phyloP scores from a whole-genome alignment of 2,113 vertebrate species.

The Macaca fascicularis region DNA sequence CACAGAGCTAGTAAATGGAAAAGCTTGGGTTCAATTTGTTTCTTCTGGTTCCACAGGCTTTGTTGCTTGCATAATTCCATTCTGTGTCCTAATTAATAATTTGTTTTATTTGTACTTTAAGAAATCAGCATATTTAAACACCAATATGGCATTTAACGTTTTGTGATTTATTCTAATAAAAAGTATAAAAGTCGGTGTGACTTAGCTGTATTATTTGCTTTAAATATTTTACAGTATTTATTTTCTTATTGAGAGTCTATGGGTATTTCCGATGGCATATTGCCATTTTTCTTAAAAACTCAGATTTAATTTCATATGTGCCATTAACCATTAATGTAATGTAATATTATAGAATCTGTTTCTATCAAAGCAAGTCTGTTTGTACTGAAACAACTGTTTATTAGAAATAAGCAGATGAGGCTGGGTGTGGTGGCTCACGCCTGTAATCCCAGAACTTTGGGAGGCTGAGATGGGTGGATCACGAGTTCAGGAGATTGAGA shows the following conservation, averaged over 20 bases:
- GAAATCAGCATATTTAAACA: background rate
- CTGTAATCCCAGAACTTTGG: no score
- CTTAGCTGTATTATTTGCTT: background rate
- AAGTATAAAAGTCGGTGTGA: background rate
- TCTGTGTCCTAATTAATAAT: background rate
- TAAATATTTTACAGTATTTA: background rate
- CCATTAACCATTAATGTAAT: background rate
- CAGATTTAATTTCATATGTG: background rate
- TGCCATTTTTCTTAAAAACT: background rate
- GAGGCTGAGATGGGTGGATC: no score
- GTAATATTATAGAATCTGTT: background rate
- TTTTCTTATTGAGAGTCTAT: slow-evolving; percentile 18
- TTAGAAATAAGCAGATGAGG: background rate
- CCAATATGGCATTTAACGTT: background rate
- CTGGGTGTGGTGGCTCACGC: no score
- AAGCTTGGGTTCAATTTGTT: background rate
- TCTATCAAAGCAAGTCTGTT: background rate
- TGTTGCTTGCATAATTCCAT: background rate
- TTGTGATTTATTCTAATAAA: background rate
- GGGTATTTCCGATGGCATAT: background rate
- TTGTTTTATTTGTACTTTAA: background rate
- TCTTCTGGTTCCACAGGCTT: background rate
- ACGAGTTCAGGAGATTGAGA: no score
- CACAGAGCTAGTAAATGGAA: background rate
- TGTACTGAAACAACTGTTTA: background rate